Base-by-base conservation (phyloP, 2,888 invertebrate species). In the Pemphredon lugubris region DNA sequence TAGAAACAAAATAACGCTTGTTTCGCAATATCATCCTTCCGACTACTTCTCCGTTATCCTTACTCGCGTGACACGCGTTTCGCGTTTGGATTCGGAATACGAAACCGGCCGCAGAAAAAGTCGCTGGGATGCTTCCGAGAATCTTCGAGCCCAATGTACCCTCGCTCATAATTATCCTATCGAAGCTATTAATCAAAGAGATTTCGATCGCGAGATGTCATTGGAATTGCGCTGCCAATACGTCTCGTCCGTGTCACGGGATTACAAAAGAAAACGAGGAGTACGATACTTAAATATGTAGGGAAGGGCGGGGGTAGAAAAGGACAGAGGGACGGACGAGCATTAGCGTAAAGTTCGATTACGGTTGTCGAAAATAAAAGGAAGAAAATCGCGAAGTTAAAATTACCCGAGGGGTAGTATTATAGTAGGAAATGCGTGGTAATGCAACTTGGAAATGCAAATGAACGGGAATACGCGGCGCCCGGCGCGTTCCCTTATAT, bases 151-250 rank as follows among this genome's bases (percentile, higher is more conserved):
- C 47, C 47, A 30, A 30, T 47, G 47, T 6, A 13, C 40, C 6
- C 11, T 34, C 34, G 34, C 4, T 48, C 30, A 48, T 16, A 18
- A 14, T 48, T 11, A n/a, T 34, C 14, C 7, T 16, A 26, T 2
- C 21, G 7, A 42, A n/a, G 14, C n/a, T 61, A 48, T 67, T 61
- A 55, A 54, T 60, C 47, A 53, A 61, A 42, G 30, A 5, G 37
- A 40, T 40, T 32, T 53, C 54, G n/a, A 55, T 57, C 64, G 57
- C 51, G 51, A 63, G 37, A 63, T 63, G 47, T 50, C 57, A 55
- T 51, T 39, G 57, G 21, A 18, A 21, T 63, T 48, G 7, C 37
- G 63, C 30, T 68, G 50, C 51, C 67, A 57, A 63, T 37, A 13
- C 11, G 11, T 16, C 40, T 34, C 34, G 3, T n/a, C 16, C 9